phyloP scores from a whole-genome alignment of 1,140 invertebrate genomes.

The Artemia franciscana region DNA sequence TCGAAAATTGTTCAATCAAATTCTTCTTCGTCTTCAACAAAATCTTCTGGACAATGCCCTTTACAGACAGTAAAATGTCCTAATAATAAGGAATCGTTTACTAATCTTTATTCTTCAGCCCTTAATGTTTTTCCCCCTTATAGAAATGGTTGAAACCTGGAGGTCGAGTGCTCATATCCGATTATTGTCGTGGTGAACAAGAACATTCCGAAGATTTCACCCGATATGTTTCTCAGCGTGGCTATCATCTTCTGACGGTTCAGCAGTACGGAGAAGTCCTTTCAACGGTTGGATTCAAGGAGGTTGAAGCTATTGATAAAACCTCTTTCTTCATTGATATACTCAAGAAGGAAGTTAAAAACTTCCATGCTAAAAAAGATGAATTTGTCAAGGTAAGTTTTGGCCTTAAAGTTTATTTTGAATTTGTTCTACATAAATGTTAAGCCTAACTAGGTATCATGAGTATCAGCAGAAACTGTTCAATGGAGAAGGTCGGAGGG shows the following conservation, averaged over 20 bases:
- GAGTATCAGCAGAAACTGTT: too few relatives aligned
- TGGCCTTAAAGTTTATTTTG: not conserved
- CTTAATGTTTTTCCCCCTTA: constrained; percentile 7
- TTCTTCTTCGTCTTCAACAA: too few relatives aligned
- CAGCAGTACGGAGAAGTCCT: constrained; percentile 25
- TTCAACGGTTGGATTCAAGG: constrained; percentile 24
- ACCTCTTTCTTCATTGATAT: constrained; percentile 28
- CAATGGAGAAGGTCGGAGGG: too few relatives aligned
- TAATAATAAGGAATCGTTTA: too few relatives aligned
- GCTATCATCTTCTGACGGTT: constrained; percentile 28
- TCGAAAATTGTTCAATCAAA: too few relatives aligned
- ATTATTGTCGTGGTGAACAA: constrained; percentile 30
- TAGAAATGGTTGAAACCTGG: constrained; percentile 31
- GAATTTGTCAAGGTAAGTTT: constrained; percentile 25
- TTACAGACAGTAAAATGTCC: too few relatives aligned
- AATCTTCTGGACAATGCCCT: too few relatives aligned
- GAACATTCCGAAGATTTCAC: constrained; percentile 26
- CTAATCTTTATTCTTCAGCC: too few relatives aligned
- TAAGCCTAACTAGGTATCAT: too few relatives aligned
- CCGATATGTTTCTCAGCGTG: constrained; percentile 29
- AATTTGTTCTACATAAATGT: too few relatives aligned
- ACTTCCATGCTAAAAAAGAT: constrained; percentile 21
- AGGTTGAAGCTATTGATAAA: constrained; percentile 27
- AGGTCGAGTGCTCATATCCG: constrained; percentile 30
- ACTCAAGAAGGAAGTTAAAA: constrained; percentile 25